Conservation (phyloP, 2,797 vertebrate genomes). For the Mormyrops boulengeri region DNA sequence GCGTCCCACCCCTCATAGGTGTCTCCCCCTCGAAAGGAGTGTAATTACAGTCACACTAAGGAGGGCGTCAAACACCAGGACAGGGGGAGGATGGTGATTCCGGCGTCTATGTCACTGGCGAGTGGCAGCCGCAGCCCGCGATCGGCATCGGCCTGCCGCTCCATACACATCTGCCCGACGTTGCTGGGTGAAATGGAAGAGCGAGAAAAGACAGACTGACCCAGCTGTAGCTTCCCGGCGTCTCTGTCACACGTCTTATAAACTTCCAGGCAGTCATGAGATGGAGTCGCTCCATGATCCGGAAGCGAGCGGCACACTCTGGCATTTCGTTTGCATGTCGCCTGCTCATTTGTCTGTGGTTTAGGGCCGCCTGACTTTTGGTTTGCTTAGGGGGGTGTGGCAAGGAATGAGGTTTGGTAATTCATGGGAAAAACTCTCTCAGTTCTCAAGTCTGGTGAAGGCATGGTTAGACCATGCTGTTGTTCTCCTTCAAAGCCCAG, state of each 20-base stretch:
- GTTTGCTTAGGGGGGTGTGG: background rate
- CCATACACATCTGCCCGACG: background rate
- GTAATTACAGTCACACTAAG: background rate
- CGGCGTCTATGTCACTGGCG: background rate
- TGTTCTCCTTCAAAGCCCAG: background rate
- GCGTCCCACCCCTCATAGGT: background rate
- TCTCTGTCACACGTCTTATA: background rate
- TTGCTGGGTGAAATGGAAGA: background rate
- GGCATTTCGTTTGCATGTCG: background rate
- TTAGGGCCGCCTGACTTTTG: background rate
- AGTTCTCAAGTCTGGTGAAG: background rate
- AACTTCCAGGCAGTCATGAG: background rate
- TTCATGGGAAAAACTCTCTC: background rate
- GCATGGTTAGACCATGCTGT: background rate
- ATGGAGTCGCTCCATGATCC: background rate
- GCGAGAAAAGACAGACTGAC: background rate
- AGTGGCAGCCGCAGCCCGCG: background rate
- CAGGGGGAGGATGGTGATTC: background rate
- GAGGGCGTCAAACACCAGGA: background rate
- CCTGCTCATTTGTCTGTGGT: background rate
- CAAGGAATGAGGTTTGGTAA: background rate
- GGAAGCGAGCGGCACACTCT: background rate
- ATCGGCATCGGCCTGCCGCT: background rate
- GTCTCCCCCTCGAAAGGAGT: background rate
- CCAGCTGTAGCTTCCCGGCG: background rate